These are phyloP conservation scores for Hyposoter dolosus DNA, from an alignment of 2,888 invertebrate species.

Conservation along the genomic window DNA sequence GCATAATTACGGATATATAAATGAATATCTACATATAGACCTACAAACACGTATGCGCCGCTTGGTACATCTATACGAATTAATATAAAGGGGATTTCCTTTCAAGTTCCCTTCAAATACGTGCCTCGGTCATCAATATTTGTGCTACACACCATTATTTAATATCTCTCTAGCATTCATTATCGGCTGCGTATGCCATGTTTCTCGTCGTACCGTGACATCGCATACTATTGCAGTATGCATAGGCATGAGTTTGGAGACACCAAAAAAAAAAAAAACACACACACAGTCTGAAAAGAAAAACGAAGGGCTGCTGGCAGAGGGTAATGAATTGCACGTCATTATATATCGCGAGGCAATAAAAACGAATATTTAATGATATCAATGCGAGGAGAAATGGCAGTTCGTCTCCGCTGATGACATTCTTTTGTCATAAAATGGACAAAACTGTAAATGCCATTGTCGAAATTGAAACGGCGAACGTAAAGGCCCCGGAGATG, in stretches of 20 bases:
- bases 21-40: neutral
- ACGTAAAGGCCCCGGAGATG: neutral
- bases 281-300: conserved; percentile 11
- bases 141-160: neutral
- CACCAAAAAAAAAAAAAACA: conserved; percentile 6
- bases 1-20: neutral
- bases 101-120: conserved; percentile 2
- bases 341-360: neutral
- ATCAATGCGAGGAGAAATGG: neutral
- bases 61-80: neutral
- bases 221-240: neutral
- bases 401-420: neutral
- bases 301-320: conserved; percentile 12
- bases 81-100: conserved; percentile 22
- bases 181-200: neutral
- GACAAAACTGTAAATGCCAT: too few relatives aligned
- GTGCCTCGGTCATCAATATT: conserved; percentile 16
- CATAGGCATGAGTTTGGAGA: conserved; percentile 30
- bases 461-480: neutral
- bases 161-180: neutral
- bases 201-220: conserved; percentile 24
- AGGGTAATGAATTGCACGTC: conserved; percentile 32
- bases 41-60: neutral
- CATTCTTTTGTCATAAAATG: too few relatives aligned
- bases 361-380: conserved; percentile 1